Evolutionary conservation across 2,888 invertebrate species (phyloP).

Genomic region (Belgica antarctica): DNA sequence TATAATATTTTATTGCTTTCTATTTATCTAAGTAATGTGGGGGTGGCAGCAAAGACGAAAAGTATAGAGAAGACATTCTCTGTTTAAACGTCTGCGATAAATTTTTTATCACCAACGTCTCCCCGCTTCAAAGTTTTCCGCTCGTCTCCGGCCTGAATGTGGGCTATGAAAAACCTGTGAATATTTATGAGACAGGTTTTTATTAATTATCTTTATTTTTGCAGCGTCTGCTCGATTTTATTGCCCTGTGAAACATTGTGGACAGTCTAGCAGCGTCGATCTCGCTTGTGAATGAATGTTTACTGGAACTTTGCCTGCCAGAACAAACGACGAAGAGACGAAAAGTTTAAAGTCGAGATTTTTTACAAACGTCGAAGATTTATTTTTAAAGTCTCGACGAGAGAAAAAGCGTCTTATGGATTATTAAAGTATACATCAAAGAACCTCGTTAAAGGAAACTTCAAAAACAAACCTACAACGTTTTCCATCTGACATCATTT

Average conservation of each 20-base stretch:
- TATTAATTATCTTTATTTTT: conserved; percentile 36
- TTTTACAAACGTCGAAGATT: no score
- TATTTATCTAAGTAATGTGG: conserved; percentile 28
- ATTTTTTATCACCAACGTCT: conserved; percentile 19
- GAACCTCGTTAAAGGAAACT: no score
- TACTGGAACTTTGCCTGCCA: no score
- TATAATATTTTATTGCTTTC: conserved; percentile 31
- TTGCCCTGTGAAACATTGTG: background rate
- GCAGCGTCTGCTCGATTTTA: conserved; percentile 21
- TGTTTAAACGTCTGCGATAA: conserved; percentile 18
- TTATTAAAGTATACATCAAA: no score
- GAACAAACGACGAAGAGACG: no score
- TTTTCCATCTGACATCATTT: no score
- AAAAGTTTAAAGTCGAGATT: no score
- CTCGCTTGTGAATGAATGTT: no score
- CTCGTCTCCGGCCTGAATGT: background rate
- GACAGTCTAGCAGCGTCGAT: background rate
- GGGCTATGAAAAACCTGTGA: conserved; percentile 25
- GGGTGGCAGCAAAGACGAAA: background rate
- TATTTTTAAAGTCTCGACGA: no score
- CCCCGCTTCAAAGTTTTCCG: background rate
- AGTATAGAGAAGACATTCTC: background rate
- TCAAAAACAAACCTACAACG: no score
- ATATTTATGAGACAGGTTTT: conserved; percentile 39
- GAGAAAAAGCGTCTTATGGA: no score